Percentiles rank a stretch among this genome's conserved stretches.
Evolutionary conservation across 2,888 invertebrate species (phyloP).

Genomic region (Glaucopsyche alexis): DNA sequence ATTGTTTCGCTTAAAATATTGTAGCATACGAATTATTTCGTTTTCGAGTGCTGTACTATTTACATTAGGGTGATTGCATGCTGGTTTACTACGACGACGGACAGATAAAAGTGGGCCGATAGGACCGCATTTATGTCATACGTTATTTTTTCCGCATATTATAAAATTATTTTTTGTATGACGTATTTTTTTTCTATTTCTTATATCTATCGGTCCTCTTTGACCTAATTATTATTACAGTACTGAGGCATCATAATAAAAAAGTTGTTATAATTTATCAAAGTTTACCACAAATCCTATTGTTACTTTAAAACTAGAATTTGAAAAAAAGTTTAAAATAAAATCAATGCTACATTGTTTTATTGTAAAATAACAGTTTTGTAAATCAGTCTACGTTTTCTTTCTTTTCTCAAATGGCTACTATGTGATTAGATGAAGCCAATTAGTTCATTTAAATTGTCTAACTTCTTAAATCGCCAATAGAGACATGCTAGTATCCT

Average conservation of each 20-base stretch:
- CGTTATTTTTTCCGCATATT: not conserved
- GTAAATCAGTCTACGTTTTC: not conserved
- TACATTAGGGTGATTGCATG: slow-evolving; percentile 58
- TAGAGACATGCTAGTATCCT: slow-evolving; percentile 6
- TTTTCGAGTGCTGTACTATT: slow-evolving; percentile 61
- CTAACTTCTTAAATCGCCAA: not conserved
- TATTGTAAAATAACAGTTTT: not conserved
- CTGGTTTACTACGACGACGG: slow-evolving; percentile 36
- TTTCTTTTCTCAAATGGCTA: not conserved
- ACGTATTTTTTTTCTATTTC: not conserved
- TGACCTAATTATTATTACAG: not conserved
- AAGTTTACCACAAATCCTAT: too few species aligned
- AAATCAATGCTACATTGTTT: too few species aligned
- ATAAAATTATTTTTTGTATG: not conserved
- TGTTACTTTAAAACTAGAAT: too few species aligned
- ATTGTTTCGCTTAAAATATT: slow-evolving; percentile 65
- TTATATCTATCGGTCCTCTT: not conserved
- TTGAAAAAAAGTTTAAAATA: too few species aligned
- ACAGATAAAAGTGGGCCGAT: not conserved
- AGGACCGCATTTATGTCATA: not conserved
- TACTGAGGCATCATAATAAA: not conserved
- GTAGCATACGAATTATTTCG: slow-evolving; percentile 61
- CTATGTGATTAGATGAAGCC: not conserved
- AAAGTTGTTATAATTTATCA: too few species aligned
- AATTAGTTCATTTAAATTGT: not conserved